Conservation (phyloP, 2,888 invertebrate genomes). For the Cataglyphis altisquamis region DNA sequence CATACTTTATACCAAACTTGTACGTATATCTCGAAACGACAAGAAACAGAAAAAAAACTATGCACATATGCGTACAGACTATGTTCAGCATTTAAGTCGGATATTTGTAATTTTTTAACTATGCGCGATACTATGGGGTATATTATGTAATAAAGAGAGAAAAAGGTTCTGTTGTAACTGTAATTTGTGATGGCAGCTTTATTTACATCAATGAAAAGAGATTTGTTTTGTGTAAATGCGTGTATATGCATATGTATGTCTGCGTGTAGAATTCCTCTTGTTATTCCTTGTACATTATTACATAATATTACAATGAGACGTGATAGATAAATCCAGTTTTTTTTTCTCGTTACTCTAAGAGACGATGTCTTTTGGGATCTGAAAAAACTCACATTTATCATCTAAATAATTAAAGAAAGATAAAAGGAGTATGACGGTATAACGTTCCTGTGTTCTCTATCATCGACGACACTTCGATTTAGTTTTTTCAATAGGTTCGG, state of each 20-base stretch:
- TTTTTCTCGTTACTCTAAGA: conserved; percentile 65
- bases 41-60: not conserved
- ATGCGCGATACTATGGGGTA: conserved; percentile 63
- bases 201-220: conserved; percentile 77
- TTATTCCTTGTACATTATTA: conserved; percentile 65
- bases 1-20: conserved; percentile 13
- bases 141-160: conserved; percentile 76
- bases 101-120: conserved; percentile 80
- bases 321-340: conserved; percentile 65
- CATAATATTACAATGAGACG: conserved; percentile 58
- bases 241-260: conserved; percentile 55
- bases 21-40: not conserved
- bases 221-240: conserved; percentile 60
- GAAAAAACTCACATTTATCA: conserved; percentile 58
- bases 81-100: conserved; percentile 58
- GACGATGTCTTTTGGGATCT: conserved; percentile 53
- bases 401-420: conserved; percentile 55
- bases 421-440: conserved; percentile 16
- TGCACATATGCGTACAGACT: conserved; percentile 59
- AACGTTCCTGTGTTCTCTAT: conserved; percentile 39
- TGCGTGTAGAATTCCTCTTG: conserved; percentile 50
- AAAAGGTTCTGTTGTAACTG: conserved; percentile 71
- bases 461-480: conserved; percentile 52
- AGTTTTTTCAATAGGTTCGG: conserved; percentile 63
- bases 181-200: conserved; percentile 79